phyloP scores from a whole-genome alignment of 2,113 vertebrate species.

The Spea bombifrons region DNA sequence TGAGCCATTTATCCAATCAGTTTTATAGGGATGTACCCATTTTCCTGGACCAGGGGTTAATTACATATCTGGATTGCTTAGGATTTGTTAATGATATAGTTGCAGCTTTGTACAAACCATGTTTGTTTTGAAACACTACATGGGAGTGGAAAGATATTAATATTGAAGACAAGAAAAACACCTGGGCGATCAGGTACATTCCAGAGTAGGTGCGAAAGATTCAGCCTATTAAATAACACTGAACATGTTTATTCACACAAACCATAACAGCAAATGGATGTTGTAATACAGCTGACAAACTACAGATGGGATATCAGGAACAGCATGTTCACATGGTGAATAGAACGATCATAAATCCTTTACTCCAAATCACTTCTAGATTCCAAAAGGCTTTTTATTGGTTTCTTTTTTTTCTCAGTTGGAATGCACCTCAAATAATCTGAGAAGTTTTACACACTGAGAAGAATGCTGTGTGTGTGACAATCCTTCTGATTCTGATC shows the following conservation, averaged over 20 bases:
- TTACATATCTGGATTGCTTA: background rate
- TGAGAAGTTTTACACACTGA: background rate
- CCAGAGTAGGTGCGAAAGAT: background rate
- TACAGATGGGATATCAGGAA: background rate
- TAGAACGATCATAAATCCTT: background rate
- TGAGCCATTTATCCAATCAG: conserved; percentile 1
- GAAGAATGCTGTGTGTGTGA: background rate
- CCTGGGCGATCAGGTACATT: conserved; percentile 3
- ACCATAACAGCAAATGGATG: background rate
- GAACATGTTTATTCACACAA: background rate
- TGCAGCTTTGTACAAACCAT: background rate
- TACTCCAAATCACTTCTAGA: background rate
- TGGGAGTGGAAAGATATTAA: background rate
- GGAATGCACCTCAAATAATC: background rate
- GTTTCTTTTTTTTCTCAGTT: background rate
- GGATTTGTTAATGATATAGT: conserved; percentile 7
- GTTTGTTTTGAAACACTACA: conserved; percentile 5
- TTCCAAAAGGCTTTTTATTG: background rate
- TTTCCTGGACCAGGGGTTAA: background rate
- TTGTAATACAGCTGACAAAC: background rate
- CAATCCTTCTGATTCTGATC: background rate
- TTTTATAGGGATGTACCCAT: background rate
- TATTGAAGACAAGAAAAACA: conserved; percentile 3
- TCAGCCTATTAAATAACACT: conserved; percentile 15
- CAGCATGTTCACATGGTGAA: background rate